A percentile compares a stretch with the other conserved stretches of the same genome.
phyloP scores from a whole-genome alignment of 1,140 invertebrate species.

The Bilobella aurantiaca region DNA sequence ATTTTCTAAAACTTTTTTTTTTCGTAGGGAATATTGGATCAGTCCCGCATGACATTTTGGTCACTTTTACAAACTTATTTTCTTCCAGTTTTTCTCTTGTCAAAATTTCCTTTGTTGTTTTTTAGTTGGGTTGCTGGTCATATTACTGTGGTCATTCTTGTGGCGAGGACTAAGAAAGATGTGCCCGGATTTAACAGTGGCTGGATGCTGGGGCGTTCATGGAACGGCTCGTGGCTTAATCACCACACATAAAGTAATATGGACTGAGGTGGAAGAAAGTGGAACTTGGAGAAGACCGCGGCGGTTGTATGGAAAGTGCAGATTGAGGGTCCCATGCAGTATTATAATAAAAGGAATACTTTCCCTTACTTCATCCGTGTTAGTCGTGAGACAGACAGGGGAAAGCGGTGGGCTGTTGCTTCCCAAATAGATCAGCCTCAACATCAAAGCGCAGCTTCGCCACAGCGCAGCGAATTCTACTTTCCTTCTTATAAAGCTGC shows the following conservation, averaged over 20 bases:
- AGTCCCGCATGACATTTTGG: slow-evolving; percentile 3
- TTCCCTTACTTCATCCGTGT: background rate
- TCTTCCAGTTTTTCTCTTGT: too few species aligned
- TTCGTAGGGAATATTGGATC: slow-evolving; percentile 24
- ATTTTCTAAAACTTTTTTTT: too few species aligned
- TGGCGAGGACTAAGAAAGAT: too few species aligned
- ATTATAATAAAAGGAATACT: slow-evolving; percentile 6
- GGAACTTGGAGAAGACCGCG: background rate
- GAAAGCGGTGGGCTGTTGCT: background rate
- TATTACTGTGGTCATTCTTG: too few species aligned
- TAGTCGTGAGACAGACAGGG: background rate
- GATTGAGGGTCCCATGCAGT: background rate
- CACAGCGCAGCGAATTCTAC: too few species aligned
- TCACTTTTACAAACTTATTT: background rate
- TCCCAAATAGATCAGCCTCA: background rate
- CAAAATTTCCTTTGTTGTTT: too few species aligned
- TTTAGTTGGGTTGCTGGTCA: too few species aligned
- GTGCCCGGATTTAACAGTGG: too few species aligned
- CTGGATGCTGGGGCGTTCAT: too few species aligned
- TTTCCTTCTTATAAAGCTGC: background rate
- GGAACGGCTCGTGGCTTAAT: too few species aligned
- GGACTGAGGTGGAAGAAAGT: background rate
- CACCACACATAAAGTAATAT: background rate
- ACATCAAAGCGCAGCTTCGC: background rate
- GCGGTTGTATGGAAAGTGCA: background rate